A percentile compares a stretch with the other conserved stretches of the same genome.
phyloP scores from a whole-genome alignment of 2,888 invertebrate species.

The Dolichomitus sp. region DNA sequence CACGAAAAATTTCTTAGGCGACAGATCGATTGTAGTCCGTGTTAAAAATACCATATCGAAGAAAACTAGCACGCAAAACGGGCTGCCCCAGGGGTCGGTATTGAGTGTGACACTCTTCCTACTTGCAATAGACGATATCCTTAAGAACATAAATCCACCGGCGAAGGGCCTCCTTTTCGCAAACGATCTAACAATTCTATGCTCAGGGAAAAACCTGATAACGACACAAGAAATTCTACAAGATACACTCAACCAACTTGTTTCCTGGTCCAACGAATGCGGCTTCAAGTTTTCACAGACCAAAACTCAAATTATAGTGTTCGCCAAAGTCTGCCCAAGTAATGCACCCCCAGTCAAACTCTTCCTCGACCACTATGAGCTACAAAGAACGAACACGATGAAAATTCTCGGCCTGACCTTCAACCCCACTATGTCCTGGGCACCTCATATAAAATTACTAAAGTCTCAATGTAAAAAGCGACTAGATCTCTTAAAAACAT shows the following conservation, averaged over 20 bases:
- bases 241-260: neutral
- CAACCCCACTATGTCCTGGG: neutral
- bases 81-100: too few species aligned
- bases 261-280: neutral
- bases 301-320: slow-evolving; percentile 16
- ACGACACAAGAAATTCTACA: too few species aligned
- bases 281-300: slow-evolving; percentile 26
- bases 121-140: too few species aligned
- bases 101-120: too few species aligned
- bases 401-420: too few species aligned
- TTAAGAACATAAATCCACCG: too few species aligned
- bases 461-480: slow-evolving; percentile 28
- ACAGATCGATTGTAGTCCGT: too few species aligned
- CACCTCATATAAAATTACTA: neutral
- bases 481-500: slow-evolving; percentile 48
- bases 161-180: neutral
- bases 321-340: neutral
- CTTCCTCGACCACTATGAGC: neutral
- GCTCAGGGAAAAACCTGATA: neutral
- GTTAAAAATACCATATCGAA: too few species aligned
- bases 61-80: too few species aligned
- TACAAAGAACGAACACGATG: neutral
- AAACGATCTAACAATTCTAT: neutral
- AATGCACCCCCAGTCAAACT: neutral
- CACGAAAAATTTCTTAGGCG: too few species aligned